These are phyloP conservation scores for Gallinago stenura DNA, from an alignment of 2,797 vertebrate species.

Conservation along the genomic window DNA sequence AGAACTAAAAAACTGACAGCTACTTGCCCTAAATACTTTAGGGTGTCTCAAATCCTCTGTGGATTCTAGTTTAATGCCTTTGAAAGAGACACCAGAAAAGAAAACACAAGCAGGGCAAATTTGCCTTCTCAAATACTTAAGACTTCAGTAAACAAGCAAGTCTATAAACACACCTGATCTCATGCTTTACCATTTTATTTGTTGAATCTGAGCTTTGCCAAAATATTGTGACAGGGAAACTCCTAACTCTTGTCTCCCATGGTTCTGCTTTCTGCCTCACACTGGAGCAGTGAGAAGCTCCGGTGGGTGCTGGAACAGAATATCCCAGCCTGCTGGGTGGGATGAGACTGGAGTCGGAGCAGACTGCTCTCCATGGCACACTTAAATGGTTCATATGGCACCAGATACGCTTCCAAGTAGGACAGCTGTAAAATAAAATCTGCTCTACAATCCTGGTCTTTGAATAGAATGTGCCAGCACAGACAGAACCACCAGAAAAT, in stretches of 20 bases:
- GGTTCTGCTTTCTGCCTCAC: background rate
- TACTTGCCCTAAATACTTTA: background rate
- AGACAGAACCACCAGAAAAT: background rate
- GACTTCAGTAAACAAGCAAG: background rate
- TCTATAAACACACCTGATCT: background rate
- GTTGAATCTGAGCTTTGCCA: background rate
- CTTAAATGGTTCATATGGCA: background rate
- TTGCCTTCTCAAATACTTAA: background rate
- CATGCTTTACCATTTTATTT: background rate
- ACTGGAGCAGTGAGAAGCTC: background rate
- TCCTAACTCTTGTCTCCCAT: background rate
- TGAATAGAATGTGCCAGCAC: background rate
- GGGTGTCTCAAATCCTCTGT: background rate
- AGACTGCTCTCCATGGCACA: conserved; percentile 16
- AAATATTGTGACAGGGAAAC: background rate
- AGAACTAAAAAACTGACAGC: background rate
- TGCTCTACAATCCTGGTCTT: background rate
- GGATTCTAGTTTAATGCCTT: background rate
- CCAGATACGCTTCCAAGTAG: conserved; percentile 1
- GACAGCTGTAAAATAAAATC: conserved; percentile 1
- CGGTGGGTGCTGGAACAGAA: background rate
- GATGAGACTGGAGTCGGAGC: background rate
- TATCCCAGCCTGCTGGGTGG: background rate
- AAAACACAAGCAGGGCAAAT: background rate
- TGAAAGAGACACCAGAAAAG: background rate